These are phyloP conservation scores for Drosophila sucinea DNA, from an alignment of 1,140 invertebrate species.

Conservation along the genomic window DNA sequence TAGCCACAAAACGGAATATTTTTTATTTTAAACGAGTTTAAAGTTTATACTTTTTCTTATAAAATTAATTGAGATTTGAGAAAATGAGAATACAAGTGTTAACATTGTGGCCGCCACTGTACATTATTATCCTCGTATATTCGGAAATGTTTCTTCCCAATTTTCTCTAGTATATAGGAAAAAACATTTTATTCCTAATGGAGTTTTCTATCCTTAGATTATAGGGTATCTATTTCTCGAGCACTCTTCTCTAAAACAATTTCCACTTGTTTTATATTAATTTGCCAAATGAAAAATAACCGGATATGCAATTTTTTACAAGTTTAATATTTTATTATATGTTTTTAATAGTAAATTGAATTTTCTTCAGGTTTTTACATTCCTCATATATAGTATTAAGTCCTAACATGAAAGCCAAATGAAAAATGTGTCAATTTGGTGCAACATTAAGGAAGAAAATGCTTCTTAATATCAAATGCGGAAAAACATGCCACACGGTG, in stretches of 20 bases:
- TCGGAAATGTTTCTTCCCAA: no score
- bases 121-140: no score
- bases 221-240: neutral
- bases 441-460: neutral
- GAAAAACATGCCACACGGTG: neutral
- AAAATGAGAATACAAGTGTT: no score
- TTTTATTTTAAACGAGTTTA: no score
- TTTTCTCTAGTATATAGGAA: no score
- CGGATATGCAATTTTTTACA: neutral
- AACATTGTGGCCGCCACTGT: no score
- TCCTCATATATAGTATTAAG: no score
- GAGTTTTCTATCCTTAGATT: neutral
- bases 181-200: no score
- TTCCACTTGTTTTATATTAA: neutral
- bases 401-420: no score
- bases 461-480: neutral
- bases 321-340: conserved; percentile 4
- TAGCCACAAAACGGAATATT: no score
- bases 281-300: conserved; percentile 4
- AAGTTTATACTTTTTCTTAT: no score
- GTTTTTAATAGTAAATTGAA: neutral
- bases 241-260: neutral
- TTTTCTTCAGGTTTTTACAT: neutral
- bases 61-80: no score
- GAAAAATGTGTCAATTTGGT: neutral